These are phyloP conservation scores for Percopsis transmontana DNA, from an alignment of 2,113 vertebrate species.

Conservation along the genomic window DNA sequence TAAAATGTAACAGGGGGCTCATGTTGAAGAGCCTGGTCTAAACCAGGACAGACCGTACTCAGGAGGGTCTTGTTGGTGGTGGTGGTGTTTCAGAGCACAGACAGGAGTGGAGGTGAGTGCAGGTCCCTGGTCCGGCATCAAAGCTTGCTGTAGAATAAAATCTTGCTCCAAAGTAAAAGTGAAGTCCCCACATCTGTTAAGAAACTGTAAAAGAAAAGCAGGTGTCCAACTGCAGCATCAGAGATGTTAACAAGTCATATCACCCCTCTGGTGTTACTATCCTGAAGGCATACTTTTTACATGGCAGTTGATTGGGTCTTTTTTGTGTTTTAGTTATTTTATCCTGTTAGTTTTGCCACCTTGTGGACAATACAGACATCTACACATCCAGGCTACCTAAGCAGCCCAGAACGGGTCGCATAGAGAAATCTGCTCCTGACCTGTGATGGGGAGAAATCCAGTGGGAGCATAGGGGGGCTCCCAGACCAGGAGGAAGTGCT, in stretches of 20 bases:
- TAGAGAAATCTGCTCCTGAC: constrained; percentile 66
- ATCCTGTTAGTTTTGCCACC: not conserved
- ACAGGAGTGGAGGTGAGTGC: constrained; percentile 89
- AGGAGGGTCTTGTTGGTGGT: not conserved
- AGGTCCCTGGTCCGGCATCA: constrained; percentile 82
- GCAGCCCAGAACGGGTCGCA: no score
- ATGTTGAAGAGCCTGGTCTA: no score
- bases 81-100: constrained; percentile 84
- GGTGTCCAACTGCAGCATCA: no score
- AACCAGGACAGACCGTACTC: not conserved
- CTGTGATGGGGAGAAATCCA: constrained; percentile 88
- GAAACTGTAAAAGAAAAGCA: constrained; percentile 75
- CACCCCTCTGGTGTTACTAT: no score
- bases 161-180: no score
- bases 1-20: no score
- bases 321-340: no score
- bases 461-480: constrained; percentile 81
- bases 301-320: not conserved
- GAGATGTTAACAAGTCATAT: no score
- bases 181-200: constrained; percentile 83
- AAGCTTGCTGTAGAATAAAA: constrained; percentile 4
- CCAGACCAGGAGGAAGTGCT: constrained; percentile 67
- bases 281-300: no score
- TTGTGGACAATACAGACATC: not conserved
- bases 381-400: no score